Percentiles rank a stretch among this genome's conserved stretches.
Evolutionary conservation across 2,888 invertebrate species (phyloP).

Genomic region (Penaeus monodon): DNA sequence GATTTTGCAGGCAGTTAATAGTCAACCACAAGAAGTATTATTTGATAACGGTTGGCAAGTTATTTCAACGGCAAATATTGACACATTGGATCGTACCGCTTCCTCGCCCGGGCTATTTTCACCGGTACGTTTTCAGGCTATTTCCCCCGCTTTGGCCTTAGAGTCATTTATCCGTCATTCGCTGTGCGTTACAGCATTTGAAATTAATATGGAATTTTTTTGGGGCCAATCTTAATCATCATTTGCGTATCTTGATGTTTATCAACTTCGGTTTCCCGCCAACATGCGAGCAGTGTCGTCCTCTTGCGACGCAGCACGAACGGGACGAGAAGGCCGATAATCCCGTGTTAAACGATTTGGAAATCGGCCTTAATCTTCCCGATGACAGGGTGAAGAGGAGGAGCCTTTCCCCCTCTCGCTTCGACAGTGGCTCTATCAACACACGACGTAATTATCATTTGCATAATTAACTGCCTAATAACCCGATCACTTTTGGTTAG

Average conservation of each 20-base stretch:
- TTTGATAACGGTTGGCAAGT: conserved; percentile 64
- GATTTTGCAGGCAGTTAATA: conserved; percentile 65
- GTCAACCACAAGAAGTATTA: conserved; percentile 65
- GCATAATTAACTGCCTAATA: conserved; percentile 60
- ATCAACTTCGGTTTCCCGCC: too few species aligned
- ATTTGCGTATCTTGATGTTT: too few species aligned
- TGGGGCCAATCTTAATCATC: too few species aligned
- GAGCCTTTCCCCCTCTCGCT: not conserved
- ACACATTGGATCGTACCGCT: conserved; percentile 27
- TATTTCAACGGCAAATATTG: conserved; percentile 65
- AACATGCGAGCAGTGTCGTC: too few species aligned
- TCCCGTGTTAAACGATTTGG: too few species aligned
- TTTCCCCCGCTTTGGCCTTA: conserved; percentile 16
- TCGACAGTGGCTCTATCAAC: conserved; percentile 51
- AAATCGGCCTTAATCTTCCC: too few species aligned
- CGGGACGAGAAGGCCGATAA: too few species aligned
- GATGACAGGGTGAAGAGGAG: too few species aligned
- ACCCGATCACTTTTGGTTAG: conserved; percentile 55
- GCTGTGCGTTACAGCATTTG: too few species aligned
- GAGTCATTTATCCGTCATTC: too few species aligned
- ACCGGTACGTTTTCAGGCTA: conserved; percentile 27
- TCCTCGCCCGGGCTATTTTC: conserved; percentile 35
- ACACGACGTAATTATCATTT: conserved; percentile 59
- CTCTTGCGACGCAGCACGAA: too few species aligned
- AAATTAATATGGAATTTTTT: too few species aligned